phyloP scores from a whole-genome alignment of 2,113 vertebrate species.

The Protobothrops flavoviridis region DNA sequence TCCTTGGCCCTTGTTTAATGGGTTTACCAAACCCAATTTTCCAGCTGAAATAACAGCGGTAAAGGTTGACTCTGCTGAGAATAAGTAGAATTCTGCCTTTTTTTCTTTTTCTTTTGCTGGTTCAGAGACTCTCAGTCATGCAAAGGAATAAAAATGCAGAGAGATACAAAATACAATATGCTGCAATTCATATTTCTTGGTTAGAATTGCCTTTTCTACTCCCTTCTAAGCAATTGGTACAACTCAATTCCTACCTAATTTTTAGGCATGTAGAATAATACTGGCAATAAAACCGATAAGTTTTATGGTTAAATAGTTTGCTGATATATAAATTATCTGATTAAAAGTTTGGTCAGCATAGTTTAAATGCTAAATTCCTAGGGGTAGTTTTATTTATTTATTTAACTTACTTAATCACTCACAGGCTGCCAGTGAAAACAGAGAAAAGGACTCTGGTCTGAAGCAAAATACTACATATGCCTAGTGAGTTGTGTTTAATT shows the following conservation, averaged over 20 bases:
- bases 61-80: constrained; percentile 39
- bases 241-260: not conserved
- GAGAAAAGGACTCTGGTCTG: too few species aligned
- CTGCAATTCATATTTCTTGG: constrained; percentile 9
- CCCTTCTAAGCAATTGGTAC: not conserved
- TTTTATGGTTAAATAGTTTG: not conserved
- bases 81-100: constrained; percentile 38
- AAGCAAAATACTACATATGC: not conserved
- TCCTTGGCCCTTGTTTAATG: constrained; percentile 32
- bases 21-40: constrained; percentile 41
- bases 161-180: not conserved
- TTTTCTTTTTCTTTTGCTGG: constrained; percentile 1
- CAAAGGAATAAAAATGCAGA: constrained; percentile 35
- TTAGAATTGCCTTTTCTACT: not conserved
- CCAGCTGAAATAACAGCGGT: constrained; percentile 28
- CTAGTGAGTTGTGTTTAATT: not conserved
- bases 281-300: not conserved
- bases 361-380: not conserved
- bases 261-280: not conserved
- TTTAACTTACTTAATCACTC: not conserved
- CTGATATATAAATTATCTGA: not conserved
- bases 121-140: constrained; percentile 2
- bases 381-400: not conserved
- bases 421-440: not conserved
- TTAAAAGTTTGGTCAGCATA: not conserved